These are phyloP conservation scores for Stenichneumon culpator DNA, from an alignment of 2,888 invertebrate species.

Conservation along the genomic window DNA sequence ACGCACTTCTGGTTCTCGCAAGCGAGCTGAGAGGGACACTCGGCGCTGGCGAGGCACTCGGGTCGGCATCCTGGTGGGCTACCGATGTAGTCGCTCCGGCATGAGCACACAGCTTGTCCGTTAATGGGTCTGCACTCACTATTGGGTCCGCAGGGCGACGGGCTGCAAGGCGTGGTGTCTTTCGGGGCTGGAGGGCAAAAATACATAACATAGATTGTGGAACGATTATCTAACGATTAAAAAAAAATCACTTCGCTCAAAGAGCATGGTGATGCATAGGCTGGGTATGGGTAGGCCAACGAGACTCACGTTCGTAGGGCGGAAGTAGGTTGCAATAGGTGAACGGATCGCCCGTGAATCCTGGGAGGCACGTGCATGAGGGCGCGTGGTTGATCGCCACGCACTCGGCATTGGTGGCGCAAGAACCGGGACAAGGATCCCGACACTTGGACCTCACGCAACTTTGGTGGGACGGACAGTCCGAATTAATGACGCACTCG, in stretches of 20 bases:
- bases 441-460: constrained; percentile 91
- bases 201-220: constrained; percentile 16
- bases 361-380: constrained; percentile 82
- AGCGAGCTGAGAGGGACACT: constrained; percentile 91
- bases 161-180: constrained; percentile 86
- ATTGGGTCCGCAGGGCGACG: constrained; percentile 92
- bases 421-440: constrained; percentile 92
- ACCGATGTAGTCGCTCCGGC: constrained; percentile 90
- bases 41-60: constrained; percentile 91
- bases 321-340: constrained; percentile 66
- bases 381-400: constrained; percentile 85
- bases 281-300: not conserved
- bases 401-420: constrained; percentile 87
- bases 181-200: constrained; percentile 30
- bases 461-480: constrained; percentile 90
- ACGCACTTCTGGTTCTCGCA: constrained; percentile 93
- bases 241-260: not conserved
- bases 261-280: not conserved
- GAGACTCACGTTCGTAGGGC: constrained; percentile 62
- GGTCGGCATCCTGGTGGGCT: constrained; percentile 92
- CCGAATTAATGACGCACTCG: constrained; percentile 92
- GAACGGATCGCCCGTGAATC: constrained; percentile 80
- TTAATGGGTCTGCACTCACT: constrained; percentile 91
- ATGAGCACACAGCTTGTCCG: constrained; percentile 91
- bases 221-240: not conserved